Base-by-base conservation (phyloP, 2,888 invertebrate species). In the Sminthurides aquaticus region DNA sequence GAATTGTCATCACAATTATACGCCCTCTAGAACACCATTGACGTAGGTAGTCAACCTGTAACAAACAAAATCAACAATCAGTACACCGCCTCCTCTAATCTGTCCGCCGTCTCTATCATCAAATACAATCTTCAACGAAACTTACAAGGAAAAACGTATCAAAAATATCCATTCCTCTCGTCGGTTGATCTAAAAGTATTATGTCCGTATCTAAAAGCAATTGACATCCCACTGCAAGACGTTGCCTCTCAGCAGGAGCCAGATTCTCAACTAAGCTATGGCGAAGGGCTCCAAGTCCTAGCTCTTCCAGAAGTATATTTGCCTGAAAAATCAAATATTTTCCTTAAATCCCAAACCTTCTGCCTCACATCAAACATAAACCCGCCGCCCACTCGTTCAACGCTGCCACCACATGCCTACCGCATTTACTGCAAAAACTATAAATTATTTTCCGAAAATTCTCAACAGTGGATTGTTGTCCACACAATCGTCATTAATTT, bases 121-220 rank as follows among this genome's bases (percentile, higher is more conserved):
- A n/a, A n/a, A n/a, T n/a, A 52, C 52, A 52, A 5, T n/a, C n/a
- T n/a, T n/a, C n/a, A n/a, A n/a, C n/a, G 5, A 5, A 52, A 29
- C 56, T 62, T 57, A 64, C 74, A n/a, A 96, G 80, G 79, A 96
- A 96, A 80, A 95, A 96, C 0, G 94, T 92, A 77, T 96, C 96
- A 76, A 96, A 95, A 70, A 96, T 93, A 77, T 96, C 95, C 86
- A 92, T 88, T 65, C 89, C 90, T 75, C 86, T 85, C 0, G 90
- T 89, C 0, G 94, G 91, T 79, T 93, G 90, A 78, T 95, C 94
- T 64, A 95, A 81, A 28, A 93, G 85, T 0, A 96, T 82, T 55
- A 96, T 84, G 67, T 93, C 91, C 72, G 90, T 88, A 77, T 92
- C 91, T 24, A 76, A 72, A 34, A 92, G 83, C 48, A 96, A 81